Evolutionary conservation across 2,113 vertebrate genomes (phyloP).

Genomic region (Nycticryphes semicollaris): DNA sequence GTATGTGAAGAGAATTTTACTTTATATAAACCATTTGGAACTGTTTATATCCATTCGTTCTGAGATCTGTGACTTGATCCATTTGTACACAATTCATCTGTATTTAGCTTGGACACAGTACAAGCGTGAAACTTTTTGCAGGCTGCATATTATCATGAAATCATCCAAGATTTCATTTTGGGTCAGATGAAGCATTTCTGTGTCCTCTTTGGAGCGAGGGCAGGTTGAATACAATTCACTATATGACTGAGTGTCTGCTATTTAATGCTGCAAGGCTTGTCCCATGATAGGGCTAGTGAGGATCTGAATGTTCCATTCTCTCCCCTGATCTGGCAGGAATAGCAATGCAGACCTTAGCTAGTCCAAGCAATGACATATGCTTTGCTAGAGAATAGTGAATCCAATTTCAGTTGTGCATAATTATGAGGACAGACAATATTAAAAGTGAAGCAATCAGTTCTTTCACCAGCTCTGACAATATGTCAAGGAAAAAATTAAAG

Average conservation of each 20-base stretch:
- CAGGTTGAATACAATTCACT: neutral
- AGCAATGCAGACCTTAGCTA: neutral
- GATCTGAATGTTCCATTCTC: neutral
- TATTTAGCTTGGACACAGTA: neutral
- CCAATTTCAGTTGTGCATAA: neutral
- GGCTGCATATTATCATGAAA: neutral
- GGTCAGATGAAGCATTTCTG: neutral
- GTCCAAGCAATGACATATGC: neutral
- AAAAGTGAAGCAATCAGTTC: neutral
- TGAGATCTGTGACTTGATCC: neutral
- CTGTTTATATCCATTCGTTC: neutral
- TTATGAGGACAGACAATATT: neutral
- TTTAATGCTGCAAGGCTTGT: neutral
- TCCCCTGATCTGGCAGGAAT: neutral
- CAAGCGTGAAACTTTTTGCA: neutral
- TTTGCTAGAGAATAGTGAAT: neutral
- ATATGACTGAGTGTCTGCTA: neutral
- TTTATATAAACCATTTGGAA: neutral
- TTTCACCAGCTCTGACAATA: neutral
- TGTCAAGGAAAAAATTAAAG: neutral
- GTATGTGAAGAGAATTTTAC: neutral
- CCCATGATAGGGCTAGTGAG: neutral
- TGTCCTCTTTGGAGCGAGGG: neutral
- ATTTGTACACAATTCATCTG: neutral
- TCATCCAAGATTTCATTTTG: neutral